Percentiles rank a stretch among this genome's conserved stretches.
phyloP scores from a whole-genome alignment of 2,113 vertebrate species.

The Tauraco erythrolophus region DNA sequence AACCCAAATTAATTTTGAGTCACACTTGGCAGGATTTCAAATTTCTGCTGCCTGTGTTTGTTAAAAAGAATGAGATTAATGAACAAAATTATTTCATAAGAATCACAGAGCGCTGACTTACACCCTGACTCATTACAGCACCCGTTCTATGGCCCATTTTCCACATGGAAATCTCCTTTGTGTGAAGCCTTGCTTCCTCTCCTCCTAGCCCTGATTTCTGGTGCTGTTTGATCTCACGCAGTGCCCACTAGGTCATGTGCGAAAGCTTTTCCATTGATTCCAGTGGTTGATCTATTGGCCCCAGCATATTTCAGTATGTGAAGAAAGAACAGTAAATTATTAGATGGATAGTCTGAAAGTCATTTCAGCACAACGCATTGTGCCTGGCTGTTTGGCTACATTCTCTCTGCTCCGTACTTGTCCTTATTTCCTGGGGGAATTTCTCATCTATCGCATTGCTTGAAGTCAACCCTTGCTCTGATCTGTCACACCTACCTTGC shows the following conservation, averaged over 20 bases:
- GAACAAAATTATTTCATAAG: slow-evolving; percentile 36
- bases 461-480: background rate
- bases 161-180: background rate
- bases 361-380: background rate
- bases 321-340: background rate
- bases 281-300: background rate
- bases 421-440: background rate
- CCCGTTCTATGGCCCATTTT: background rate
- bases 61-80: slow-evolving; percentile 22
- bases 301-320: background rate
- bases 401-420: background rate
- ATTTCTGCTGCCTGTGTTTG: background rate
- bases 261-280: background rate
- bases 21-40: slow-evolving; percentile 53
- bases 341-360: background rate
- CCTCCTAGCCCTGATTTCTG: background rate
- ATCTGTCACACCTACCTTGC: background rate
- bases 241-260: background rate
- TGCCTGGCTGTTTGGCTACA: background rate
- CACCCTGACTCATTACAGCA: background rate
- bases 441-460: background rate
- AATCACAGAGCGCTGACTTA: slow-evolving; percentile 34
- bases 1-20: slow-evolving; percentile 45
- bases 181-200: background rate
- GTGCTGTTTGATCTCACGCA: background rate